Percentiles rank a stretch among this genome's conserved stretches.
Evolutionary conservation across 2,797 vertebrate species (phyloP).

Genomic region (Xiphorhynchus erythropygius): DNA sequence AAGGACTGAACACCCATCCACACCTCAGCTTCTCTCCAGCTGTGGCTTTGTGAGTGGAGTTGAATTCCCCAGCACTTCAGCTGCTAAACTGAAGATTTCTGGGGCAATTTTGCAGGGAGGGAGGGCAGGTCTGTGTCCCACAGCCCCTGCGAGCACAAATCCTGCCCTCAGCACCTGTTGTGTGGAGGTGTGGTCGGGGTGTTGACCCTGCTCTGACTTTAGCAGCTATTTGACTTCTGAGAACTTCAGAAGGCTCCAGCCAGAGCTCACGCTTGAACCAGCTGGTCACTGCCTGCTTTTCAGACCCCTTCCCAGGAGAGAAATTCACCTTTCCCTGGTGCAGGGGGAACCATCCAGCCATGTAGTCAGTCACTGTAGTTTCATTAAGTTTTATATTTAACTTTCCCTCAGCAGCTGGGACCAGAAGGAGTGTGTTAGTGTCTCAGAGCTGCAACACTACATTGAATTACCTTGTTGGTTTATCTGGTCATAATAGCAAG

Average conservation of each 20-base stretch:
- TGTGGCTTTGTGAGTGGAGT: background rate
- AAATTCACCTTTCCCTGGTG: conserved; percentile 7
- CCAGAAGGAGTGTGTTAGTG: conserved; percentile 32
- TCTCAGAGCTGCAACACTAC: conserved; percentile 48
- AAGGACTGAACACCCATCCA: background rate
- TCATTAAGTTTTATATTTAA: conserved; percentile 65
- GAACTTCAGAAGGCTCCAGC: background rate
- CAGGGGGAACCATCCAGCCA: conserved; percentile 4
- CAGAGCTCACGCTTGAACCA: background rate
- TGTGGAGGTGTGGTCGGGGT: background rate
- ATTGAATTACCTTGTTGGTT: conserved; percentile 69
- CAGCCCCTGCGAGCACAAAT: background rate
- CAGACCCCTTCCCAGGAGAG: background rate
- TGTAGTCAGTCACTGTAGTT: conserved; percentile 4
- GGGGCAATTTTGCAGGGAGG: background rate
- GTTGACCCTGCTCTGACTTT: background rate
- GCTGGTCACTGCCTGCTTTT: background rate
- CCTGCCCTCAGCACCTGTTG: rapidly evolving
- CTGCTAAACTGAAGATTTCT: background rate
- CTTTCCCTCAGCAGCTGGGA: conserved; percentile 34
- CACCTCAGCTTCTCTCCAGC: background rate
- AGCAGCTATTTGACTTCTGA: background rate
- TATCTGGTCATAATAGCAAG: conserved; percentile 66
- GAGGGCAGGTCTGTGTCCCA: background rate
- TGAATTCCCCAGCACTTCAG: background rate